Evolutionary conservation across 2,888 invertebrate genomes (phyloP).

Genomic region (Nymphalis polychloros): DNA sequence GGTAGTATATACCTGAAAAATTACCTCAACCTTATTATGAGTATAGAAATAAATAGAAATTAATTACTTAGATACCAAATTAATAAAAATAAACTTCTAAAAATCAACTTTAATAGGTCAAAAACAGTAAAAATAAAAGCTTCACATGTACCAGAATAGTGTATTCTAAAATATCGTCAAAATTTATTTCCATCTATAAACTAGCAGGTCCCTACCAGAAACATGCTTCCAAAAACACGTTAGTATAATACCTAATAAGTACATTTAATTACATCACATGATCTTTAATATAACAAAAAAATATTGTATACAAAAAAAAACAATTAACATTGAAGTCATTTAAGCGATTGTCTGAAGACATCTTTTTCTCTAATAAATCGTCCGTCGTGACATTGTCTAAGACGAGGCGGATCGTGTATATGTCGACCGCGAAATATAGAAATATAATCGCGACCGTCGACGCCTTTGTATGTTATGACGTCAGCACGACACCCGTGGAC

Average conservation of each 20-base stretch:
- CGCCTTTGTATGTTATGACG: constrained; percentile 73
- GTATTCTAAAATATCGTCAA: constrained; percentile 70
- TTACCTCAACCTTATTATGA: constrained; percentile 39
- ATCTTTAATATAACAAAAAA: constrained; percentile 46
- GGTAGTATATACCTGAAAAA: constrained; percentile 72
- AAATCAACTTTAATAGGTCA: constrained; percentile 23
- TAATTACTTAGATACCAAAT: constrained; percentile 18
- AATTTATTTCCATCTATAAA: constrained; percentile 56
- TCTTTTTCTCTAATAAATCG: constrained; percentile 74
- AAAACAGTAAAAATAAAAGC: constrained; percentile 28
- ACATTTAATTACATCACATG: constrained; percentile 68
- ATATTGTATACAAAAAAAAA: constrained; percentile 44
- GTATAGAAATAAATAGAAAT: constrained; percentile 13
- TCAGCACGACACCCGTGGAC: constrained; percentile 74
- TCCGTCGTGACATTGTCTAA: constrained; percentile 72
- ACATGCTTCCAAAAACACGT: constrained; percentile 60
- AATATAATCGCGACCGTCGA: constrained; percentile 72
- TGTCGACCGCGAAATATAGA: constrained; percentile 74
- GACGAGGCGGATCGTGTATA: constrained; percentile 71
- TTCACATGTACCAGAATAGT: constrained; percentile 63
- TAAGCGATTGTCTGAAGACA: constrained; percentile 51
- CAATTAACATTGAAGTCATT: constrained; percentile 37
- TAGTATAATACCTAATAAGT: constrained; percentile 47
- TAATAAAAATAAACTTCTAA: constrained; percentile 15
- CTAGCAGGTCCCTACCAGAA: constrained; percentile 76